phyloP scores from a whole-genome alignment of 2,888 invertebrate species.

The Liodrosophila aerea region DNA sequence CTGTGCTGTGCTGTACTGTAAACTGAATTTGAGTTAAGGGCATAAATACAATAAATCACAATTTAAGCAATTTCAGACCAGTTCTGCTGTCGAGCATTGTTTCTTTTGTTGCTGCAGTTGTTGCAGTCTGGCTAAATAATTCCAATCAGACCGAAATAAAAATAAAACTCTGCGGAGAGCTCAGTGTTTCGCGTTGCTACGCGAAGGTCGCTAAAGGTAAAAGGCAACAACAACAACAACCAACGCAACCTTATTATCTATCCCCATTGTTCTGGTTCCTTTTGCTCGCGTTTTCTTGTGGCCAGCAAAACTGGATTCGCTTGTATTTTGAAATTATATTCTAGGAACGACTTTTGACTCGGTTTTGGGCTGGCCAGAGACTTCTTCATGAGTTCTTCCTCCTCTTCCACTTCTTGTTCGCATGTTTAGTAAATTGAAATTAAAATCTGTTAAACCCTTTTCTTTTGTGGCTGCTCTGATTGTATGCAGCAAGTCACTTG shows the following conservation, averaged over 20 bases:
- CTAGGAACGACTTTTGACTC: slow-evolving; percentile 28
- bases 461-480: slow-evolving; percentile 32
- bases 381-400: no score
- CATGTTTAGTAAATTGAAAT: slow-evolving; percentile 55
- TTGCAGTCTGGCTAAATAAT: slow-evolving; percentile 59
- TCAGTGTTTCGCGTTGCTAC: no score
- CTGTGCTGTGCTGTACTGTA: slow-evolving; percentile 38
- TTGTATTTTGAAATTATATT: no score
- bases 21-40: slow-evolving; percentile 53
- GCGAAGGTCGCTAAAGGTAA: slow-evolving; percentile 70
- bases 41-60: slow-evolving; percentile 69
- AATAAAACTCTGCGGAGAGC: no score
- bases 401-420: slow-evolving; percentile 10
- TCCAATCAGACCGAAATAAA: slow-evolving; percentile 53
- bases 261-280: slow-evolving; percentile 60
- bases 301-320: slow-evolving; percentile 31
- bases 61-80: slow-evolving; percentile 44
- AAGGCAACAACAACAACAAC: slow-evolving; percentile 23
- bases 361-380: slow-evolving; percentile 16
- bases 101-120: slow-evolving; percentile 15
- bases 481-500: slow-evolving; percentile 25
- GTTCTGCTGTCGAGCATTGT: slow-evolving; percentile 22
- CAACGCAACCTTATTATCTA: slow-evolving; percentile 67
- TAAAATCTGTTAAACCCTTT: slow-evolving; percentile 53
- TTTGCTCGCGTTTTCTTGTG: slow-evolving; percentile 21